These are phyloP conservation scores for Phalacrocorax pelagicus DNA, from an alignment of 2,113 vertebrate species.

Conservation along the genomic window DNA sequence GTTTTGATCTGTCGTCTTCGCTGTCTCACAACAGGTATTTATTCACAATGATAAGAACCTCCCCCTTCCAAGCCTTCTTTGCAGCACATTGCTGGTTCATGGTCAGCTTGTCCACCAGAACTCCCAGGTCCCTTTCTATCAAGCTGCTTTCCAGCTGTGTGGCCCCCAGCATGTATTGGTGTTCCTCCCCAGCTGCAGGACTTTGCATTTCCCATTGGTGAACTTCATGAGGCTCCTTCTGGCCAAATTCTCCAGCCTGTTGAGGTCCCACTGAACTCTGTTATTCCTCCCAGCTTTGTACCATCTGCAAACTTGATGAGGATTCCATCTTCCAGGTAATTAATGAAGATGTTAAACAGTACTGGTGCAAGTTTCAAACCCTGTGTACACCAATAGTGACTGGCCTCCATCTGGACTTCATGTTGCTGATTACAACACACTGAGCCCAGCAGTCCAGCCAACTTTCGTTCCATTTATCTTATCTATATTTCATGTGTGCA, in stretches of 20 bases:
- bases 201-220: neutral
- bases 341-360: neutral
- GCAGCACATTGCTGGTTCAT: neutral
- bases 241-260: neutral
- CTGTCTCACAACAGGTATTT: neutral
- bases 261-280: neutral
- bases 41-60: neutral
- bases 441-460: neutral
- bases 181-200: neutral
- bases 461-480: neutral
- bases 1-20: neutral
- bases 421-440: neutral
- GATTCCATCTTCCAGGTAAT: neutral
- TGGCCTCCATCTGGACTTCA: neutral
- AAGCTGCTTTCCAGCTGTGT: neutral
- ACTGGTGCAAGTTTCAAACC: neutral
- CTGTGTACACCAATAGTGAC: neutral
- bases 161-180: too few relatives aligned
- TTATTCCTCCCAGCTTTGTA: neutral
- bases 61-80: neutral
- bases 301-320: neutral
- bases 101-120: neutral
- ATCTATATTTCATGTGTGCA: neutral
- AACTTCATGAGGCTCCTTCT: neutral
- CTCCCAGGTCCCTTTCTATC: neutral